Evolutionary conservation across 2,888 invertebrate genomes (phyloP).

Genomic region (Hybos culiciformis): DNA sequence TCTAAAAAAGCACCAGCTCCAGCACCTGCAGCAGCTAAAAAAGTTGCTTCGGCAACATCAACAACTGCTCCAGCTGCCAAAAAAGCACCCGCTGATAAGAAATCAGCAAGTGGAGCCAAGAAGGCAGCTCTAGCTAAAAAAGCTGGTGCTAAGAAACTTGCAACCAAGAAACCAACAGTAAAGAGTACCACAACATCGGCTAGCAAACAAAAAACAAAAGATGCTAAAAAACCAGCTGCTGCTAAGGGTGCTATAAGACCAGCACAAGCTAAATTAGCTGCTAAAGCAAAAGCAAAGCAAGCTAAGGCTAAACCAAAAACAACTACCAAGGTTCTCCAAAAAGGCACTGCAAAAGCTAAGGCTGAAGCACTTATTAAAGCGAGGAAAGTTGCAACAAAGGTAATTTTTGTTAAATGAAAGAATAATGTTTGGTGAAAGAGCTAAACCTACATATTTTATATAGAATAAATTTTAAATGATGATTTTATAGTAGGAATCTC

Average conservation of each 20-base stretch:
- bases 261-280: constrained; percentile 34
- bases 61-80: constrained; percentile 23
- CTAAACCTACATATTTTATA: no score
- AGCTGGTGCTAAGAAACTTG: constrained; percentile 25
- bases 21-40: constrained; percentile 16
- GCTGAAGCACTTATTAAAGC: constrained; percentile 56
- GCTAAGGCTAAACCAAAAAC: constrained; percentile 27
- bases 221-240: constrained; percentile 26
- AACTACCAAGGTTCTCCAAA: constrained; percentile 32
- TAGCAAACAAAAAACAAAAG: constrained; percentile 28
- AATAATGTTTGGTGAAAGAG: no score
- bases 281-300: constrained; percentile 32
- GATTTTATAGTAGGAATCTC: constrained; percentile 44
- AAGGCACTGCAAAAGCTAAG: constrained; percentile 42
- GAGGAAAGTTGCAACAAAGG: constrained; percentile 75
- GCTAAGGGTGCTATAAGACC: constrained; percentile 29
- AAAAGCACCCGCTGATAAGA: constrained; percentile 27
- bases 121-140: constrained; percentile 25
- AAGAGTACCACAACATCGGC: constrained; percentile 30
- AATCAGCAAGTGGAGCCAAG: constrained; percentile 24
- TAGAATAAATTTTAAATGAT: no score
- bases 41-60: constrained; percentile 21
- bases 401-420: constrained; percentile 26
- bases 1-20: constrained; percentile 20
- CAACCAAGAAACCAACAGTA: constrained; percentile 37